Conservation (phyloP, 2,113 vertebrate species). For the Sceloporus undulatus region DNA sequence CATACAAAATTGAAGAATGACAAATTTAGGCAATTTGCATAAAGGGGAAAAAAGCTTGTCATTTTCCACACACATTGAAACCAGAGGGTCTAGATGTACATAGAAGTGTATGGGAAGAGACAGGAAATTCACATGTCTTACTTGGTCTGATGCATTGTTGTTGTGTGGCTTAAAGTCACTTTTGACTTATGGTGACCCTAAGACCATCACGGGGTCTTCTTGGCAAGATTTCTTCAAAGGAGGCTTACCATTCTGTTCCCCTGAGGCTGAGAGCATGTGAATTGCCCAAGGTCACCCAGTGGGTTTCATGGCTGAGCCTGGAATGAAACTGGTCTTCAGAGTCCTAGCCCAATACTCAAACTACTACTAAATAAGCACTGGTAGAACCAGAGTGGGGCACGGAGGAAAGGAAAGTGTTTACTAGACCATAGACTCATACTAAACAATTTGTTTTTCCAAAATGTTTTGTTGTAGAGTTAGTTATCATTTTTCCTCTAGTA, state of each 20-base stretch:
- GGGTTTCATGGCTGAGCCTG: too few species aligned
- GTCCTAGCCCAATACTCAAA: too few species aligned
- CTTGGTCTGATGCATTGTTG: conserved; percentile 46
- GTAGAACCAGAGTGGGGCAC: conserved; percentile 24
- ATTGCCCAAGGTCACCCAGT: too few species aligned
- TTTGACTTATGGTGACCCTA: too few species aligned
- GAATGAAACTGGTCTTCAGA: too few species aligned
- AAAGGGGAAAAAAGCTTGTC: conserved; percentile 58
- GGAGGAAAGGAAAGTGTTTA: conserved; percentile 45
- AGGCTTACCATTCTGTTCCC: too few species aligned
- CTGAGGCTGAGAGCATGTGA: too few species aligned
- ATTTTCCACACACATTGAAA: conserved; percentile 54
- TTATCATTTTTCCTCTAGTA: conserved; percentile 23
- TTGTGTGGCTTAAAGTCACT: too few species aligned
- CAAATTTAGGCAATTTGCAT: conserved; percentile 56
- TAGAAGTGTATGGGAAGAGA: conserved; percentile 16
- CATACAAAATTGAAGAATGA: conserved; percentile 67
- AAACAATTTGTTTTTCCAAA: background rate
- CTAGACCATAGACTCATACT: background rate
- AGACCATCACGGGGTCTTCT: too few species aligned
- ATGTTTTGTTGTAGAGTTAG: conserved; percentile 39
- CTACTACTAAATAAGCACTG: conserved; percentile 48
- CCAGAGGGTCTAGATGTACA: conserved; percentile 8
- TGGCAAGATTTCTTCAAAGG: too few species aligned
- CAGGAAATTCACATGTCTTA: conserved; percentile 46